Evolutionary conservation across 2,113 vertebrate genomes (phyloP).

Genomic region (Petrocephalus microphthalmus): DNA sequence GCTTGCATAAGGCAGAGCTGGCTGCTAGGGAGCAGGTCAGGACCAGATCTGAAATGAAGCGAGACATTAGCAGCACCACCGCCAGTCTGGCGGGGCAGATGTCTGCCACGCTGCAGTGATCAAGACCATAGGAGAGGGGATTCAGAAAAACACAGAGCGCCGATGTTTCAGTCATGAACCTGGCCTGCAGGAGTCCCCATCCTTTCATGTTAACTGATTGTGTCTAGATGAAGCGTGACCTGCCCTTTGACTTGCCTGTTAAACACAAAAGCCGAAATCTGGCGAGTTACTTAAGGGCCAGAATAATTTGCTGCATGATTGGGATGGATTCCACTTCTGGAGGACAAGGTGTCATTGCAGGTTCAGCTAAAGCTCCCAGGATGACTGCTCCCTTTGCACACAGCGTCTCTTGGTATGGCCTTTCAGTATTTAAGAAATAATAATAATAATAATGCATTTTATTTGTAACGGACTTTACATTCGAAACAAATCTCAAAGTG

Average conservation of each 20-base stretch:
- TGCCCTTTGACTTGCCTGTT: neutral
- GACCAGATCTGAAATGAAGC: constrained; percentile 17
- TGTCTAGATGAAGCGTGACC: neutral
- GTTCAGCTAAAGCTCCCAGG: neutral
- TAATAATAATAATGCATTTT: no score
- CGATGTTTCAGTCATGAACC: neutral
- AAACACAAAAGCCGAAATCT: neutral
- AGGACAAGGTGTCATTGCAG: neutral
- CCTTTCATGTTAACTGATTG: neutral
- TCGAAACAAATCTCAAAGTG: no score
- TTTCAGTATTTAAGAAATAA: neutral
- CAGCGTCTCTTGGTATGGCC: neutral
- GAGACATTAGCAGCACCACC: constrained; percentile 38
- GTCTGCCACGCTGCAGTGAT: constrained; percentile 32
- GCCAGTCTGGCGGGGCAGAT: constrained; percentile 15
- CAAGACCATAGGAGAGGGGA: neutral
- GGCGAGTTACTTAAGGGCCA: neutral
- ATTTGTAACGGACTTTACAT: no score
- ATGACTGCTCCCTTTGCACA: neutral
- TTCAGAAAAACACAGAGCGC: neutral
- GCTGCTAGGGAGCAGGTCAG: constrained; percentile 21
- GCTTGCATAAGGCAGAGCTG: neutral
- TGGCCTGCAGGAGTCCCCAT: neutral
- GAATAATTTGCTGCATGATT: neutral
- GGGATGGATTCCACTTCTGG: neutral